A percentile compares a stretch with the other conserved stretches of the same genome.
Evolutionary conservation across 1,140 invertebrate genomes (phyloP).

Genomic region (Ephestia elutella): DNA sequence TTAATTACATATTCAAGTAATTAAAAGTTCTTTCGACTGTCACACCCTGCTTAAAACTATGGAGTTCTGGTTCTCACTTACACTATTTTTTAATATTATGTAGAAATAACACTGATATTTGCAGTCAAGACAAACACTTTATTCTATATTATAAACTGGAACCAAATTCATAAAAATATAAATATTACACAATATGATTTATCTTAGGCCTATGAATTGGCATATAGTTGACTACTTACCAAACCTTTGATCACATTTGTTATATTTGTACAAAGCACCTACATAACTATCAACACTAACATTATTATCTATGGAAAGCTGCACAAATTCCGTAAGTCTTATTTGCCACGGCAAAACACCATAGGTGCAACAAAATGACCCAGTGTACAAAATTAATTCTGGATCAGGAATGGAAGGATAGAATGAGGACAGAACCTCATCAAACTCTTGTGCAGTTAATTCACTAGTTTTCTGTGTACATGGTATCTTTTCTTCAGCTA

Average conservation of each 20-base stretch:
- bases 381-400: slow-evolving; percentile 79
- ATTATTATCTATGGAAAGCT: slow-evolving; percentile 73
- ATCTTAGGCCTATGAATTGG: slow-evolving; percentile 31
- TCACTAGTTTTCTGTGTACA: slow-evolving; percentile 35
- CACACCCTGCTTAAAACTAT: too few species aligned
- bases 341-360: slow-evolving; percentile 83
- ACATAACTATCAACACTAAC: slow-evolving; percentile 75
- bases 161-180: slow-evolving; percentile 9
- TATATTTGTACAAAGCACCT: slow-evolving; percentile 76
- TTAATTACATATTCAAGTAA: too few species aligned
- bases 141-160: not conserved
- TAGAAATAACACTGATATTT: too few species aligned
- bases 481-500: slow-evolving; percentile 39
- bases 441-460: slow-evolving; percentile 63
- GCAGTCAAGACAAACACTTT: not conserved
- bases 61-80: too few species aligned
- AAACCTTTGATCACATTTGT: slow-evolving; percentile 80
- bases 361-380: slow-evolving; percentile 74
- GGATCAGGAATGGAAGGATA: slow-evolving; percentile 78
- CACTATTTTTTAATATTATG: too few species aligned
- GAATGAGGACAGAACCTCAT: slow-evolving; percentile 63
- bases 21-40: too few species aligned
- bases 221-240: slow-evolving; percentile 74
- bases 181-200: slow-evolving; percentile 10
- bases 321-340: slow-evolving; percentile 80